Percentiles rank a stretch among this genome's conserved stretches.
Evolutionary conservation across 2,888 invertebrate species (phyloP).

Genomic region (Hydroisotoma schaefferi): DNA sequence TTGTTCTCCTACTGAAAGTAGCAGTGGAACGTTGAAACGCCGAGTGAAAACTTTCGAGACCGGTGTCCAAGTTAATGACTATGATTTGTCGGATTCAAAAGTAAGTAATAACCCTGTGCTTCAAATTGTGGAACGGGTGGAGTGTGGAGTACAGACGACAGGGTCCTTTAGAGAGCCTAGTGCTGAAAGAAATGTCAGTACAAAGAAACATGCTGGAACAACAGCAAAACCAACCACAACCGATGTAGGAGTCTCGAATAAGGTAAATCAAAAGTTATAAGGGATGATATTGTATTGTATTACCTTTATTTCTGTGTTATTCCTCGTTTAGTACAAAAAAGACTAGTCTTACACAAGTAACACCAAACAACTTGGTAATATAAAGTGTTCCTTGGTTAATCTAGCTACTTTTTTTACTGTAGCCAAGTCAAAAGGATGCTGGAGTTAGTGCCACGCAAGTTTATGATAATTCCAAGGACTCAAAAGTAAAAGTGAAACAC

Average conservation of each 20-base stretch:
- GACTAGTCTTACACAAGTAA: too few relatives aligned
- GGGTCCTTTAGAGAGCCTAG: constrained; percentile 12
- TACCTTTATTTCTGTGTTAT: not conserved
- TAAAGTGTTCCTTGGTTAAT: too few relatives aligned
- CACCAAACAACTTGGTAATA: too few relatives aligned
- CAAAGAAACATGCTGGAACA: constrained; percentile 31
- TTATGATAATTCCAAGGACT: constrained; percentile 12
- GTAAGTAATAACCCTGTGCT: constrained; percentile 31
- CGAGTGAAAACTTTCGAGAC: constrained; percentile 40
- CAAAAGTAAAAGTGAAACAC: constrained; percentile 20
- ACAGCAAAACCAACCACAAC: constrained; percentile 53
- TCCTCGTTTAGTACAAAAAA: too few relatives aligned
- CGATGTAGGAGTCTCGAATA: constrained; percentile 54
- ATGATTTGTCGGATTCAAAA: constrained; percentile 34
- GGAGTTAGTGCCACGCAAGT: constrained; percentile 20
- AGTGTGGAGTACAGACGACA: constrained; percentile 42
- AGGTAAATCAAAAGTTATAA: constrained; percentile 23
- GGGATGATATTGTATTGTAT: not conserved
- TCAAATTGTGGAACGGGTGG: constrained; percentile 46
- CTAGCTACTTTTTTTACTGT: constrained; percentile 1
- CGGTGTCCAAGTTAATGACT: constrained; percentile 45
- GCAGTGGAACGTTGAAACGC: constrained; percentile 40
- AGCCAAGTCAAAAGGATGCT: constrained; percentile 37
- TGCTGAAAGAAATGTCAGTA: constrained; percentile 6
- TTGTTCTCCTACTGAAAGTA: constrained; percentile 41